Evolutionary conservation across 2,888 invertebrate genomes (phyloP).

Genomic region (Tupiocoris notatus): DNA sequence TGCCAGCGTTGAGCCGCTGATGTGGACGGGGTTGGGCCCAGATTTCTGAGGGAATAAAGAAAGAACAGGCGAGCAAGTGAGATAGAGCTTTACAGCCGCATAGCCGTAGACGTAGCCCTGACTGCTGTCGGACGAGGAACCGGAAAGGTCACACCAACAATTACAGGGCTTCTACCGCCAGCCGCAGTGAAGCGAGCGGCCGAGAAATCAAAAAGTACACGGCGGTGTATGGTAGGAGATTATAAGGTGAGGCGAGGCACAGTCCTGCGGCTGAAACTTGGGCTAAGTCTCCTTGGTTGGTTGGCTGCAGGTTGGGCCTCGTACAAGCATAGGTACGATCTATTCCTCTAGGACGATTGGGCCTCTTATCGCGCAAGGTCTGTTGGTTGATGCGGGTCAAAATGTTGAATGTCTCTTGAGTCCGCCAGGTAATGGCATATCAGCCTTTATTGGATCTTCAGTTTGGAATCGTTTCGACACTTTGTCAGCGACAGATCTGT

Average conservation of each 20-base stretch:
- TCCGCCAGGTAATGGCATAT: no score
- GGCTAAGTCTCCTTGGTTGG: background rate
- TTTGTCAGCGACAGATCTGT: no score
- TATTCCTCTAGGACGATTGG: no score
- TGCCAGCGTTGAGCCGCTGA: background rate
- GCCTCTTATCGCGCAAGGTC: no score
- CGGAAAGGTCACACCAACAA: slow-evolving; percentile 23
- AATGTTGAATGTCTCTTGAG: no score
- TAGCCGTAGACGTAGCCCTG: background rate
- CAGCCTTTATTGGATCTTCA: no score
- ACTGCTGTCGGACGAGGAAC: no score
- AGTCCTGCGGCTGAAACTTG: background rate
- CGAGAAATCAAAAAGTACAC: slow-evolving; percentile 10
- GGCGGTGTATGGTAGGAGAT: slow-evolving; percentile 11
- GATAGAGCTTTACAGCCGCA: background rate
- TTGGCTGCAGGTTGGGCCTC: no score
- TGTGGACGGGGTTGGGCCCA: background rate
- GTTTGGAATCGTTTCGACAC: no score
- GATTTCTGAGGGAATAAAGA: background rate
- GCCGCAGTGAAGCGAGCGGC: no score
- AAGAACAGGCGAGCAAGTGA: background rate
- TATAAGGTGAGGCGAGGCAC: background rate
- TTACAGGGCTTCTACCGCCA: background rate
- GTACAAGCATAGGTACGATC: no score
- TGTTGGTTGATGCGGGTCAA: no score